phyloP scores from a whole-genome alignment of 2,797 vertebrate genomes.

The Ctenochaetus hawaiiensis region DNA sequence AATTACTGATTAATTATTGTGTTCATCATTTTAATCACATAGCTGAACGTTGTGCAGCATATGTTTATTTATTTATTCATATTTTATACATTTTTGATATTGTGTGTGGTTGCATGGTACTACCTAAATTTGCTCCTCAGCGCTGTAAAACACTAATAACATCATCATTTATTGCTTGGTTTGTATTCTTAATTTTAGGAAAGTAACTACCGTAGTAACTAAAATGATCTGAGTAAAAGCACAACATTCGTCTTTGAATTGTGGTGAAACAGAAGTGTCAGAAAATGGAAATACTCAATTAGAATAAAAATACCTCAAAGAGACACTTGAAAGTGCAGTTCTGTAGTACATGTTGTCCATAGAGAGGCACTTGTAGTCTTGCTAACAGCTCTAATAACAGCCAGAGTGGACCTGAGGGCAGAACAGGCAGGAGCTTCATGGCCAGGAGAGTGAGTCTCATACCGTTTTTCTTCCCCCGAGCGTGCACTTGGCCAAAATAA shows the following conservation, averaged over 20 bases:
- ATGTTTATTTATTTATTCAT: not conserved
- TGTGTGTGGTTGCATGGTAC: no score
- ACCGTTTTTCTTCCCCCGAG: not conserved
- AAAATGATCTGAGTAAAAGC: not conserved
- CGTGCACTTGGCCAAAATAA: slow-evolving; percentile 5
- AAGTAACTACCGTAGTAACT: no score
- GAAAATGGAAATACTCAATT: not conserved
- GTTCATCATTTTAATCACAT: no score
- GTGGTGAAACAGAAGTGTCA: not conserved
- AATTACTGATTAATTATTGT: no score
- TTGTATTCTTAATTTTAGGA: not conserved
- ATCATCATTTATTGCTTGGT: not conserved
- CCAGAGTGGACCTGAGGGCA: slow-evolving; percentile 18
- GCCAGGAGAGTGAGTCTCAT: not conserved
- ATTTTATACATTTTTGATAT: no score
- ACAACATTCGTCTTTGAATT: not conserved
- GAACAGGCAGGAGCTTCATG: slow-evolving; percentile 6
- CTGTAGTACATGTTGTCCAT: not conserved
- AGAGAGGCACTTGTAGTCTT: slow-evolving; percentile 25
- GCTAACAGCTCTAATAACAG: slow-evolving; percentile 46
- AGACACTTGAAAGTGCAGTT: not conserved
- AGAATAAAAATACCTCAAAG: not conserved
- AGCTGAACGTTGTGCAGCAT: no score
- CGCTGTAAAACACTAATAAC: not conserved
- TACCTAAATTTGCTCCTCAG: no score